phyloP scores from a whole-genome alignment of 2,113 vertebrate species.

The Macheiramphus alcinus region DNA sequence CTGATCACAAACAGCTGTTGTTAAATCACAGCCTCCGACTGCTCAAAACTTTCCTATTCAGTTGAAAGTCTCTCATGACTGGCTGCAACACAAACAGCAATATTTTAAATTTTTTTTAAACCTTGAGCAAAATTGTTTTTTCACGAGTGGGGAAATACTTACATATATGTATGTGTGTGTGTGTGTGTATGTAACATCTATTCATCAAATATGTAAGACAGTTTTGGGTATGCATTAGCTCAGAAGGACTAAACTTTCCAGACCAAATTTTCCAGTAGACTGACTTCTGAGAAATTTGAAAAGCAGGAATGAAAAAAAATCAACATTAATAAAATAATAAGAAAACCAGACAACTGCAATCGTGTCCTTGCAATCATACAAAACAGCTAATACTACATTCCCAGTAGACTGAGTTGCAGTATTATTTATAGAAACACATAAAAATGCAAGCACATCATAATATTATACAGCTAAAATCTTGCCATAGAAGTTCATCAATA shows the following conservation, averaged over 20 bases:
- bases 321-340: neutral
- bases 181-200: neutral
- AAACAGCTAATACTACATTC: neutral
- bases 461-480: neutral
- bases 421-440: neutral
- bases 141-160: neutral
- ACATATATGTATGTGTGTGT: neutral
- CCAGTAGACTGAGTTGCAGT: neutral
- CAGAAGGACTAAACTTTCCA: neutral
- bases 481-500: neutral
- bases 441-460: constrained; percentile 1
- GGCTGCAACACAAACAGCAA: neutral
- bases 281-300: neutral
- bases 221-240: neutral
- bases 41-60: constrained; percentile 20
- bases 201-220: neutral
- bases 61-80: neutral
- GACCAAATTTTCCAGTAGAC: neutral
- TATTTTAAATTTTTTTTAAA: neutral
- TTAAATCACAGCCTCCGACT: constrained; percentile 23
- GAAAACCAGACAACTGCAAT: neutral
- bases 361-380: neutral
- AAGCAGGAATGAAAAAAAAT: neutral
- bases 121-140: neutral
- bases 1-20: constrained; percentile 49